Evolutionary conservation across 2,797 vertebrate genomes (phyloP), one percentile per base, ranked within the genome.

Genomic region (Emys orbicularis): DNA sequence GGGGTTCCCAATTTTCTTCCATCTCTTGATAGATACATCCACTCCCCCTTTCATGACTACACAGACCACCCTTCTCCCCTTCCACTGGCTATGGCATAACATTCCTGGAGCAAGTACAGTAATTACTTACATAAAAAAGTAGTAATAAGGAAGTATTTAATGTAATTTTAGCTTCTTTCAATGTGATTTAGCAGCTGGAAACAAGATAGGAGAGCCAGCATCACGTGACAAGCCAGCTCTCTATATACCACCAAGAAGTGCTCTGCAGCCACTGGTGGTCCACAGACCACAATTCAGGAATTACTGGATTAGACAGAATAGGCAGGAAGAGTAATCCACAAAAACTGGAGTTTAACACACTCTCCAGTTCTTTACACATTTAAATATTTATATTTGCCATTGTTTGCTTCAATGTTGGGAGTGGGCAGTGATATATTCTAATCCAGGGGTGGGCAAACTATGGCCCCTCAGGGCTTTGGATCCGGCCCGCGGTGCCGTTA

Each of bases 111-210:
- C 9, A 21, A 6, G 76, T 50, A 91, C 18, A 88, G 61, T 92
- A 96, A 94, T 85, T 84, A 54, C 37, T 92, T 92, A 29, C 65
- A 80, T 29, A 88, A 27, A 52, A 87, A 92, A 54, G 16, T 25
- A 54, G 82, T 50, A 61, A 5, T 68, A 93, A 41, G 7, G 37
- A 93, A 90, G 37, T 83, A 88, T 81, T 72, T 37, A 72, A 44
- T 13, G 41, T 44, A 77, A 44, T 47, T 92, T 81, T 59, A 90
- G 41, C 61, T 90, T 88, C 19, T 86, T 89, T 92, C 79, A 87
- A 87, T 8, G 9, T 56, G 91, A 49, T 3, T 93, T 77, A 77
- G 57, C 57, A 93, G 79, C 0, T 0, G 85, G 88, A 9, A 50
- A 90, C 88, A 74, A 31, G 74, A 89, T 72, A 23, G 6, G 74